These are phyloP conservation scores for Bilobella aurantiaca DNA, from an alignment of 1,140 invertebrate species.

Conservation along the genomic window DNA sequence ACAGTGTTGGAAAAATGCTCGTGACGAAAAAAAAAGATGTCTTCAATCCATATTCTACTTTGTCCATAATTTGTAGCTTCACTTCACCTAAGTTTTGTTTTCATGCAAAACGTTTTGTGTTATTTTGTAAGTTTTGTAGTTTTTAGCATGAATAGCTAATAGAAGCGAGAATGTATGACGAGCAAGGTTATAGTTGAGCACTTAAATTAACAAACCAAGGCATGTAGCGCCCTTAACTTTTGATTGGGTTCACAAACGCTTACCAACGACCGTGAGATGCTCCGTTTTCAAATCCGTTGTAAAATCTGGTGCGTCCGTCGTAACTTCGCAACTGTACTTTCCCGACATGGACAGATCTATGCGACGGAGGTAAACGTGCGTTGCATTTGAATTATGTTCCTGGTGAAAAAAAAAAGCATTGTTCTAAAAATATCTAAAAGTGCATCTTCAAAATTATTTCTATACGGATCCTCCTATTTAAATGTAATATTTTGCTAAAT, in stretches of 20 bases:
- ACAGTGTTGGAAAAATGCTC: too few relatives aligned
- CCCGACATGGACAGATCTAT: slow-evolving; percentile 62
- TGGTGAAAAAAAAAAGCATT: slow-evolving; percentile 43
- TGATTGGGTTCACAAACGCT: too few relatives aligned
- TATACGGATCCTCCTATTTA: too few relatives aligned
- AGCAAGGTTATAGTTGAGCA: background rate
- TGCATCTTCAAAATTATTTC: background rate
- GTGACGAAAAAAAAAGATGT: too few relatives aligned
- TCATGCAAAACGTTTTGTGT: background rate
- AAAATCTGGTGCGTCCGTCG: slow-evolving; percentile 64
- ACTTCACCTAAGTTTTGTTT: background rate
- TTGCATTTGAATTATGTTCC: slow-evolving; percentile 58
- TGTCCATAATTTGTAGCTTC: background rate
- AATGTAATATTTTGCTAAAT: too few relatives aligned
- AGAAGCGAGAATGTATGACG: background rate
- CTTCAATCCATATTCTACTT: too few relatives aligned
- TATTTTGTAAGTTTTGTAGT: background rate
- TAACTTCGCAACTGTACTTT: slow-evolving; percentile 77
- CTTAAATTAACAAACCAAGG: background rate
- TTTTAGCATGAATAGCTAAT: background rate
- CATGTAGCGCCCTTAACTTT: background rate
- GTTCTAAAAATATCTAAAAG: slow-evolving; percentile 1
- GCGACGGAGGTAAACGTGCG: slow-evolving; percentile 57
- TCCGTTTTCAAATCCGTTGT: slow-evolving; percentile 53
- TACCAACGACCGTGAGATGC: slow-evolving; percentile 62